Base-by-base conservation (phyloP, 1,140 invertebrate species). In the Ceratina japonica region DNA sequence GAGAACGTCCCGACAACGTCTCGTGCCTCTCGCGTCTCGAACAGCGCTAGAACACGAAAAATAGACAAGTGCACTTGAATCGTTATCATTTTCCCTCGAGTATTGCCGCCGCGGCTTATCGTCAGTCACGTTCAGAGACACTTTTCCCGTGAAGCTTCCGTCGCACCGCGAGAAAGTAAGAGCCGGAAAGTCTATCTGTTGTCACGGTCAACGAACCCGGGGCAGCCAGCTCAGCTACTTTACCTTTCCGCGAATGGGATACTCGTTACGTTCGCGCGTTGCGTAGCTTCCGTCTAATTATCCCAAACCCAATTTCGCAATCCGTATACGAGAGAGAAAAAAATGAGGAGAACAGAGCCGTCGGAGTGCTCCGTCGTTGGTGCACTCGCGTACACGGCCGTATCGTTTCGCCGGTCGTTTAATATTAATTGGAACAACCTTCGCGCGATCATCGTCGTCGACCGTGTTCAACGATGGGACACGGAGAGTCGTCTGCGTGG, bases 351-450 rank as follows among this genome's bases (percentile, higher is more conserved):
- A 63, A 37, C 4, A 59, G 20, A 10, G 22, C n/a, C 8, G 7
- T 15, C 18, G 1, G 20, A 7, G 1, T 20, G 20, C 20, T n/a
- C 87, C 87, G 87, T 81, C 64, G 69, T 69, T 71, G 73, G 4
- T 58, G 49, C 63, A 12, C 61, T 58, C 71, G 70, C 59, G 76
- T 52, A 49, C 88, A 84, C 72, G 62, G 20, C 63, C 44, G 49
- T 75, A 74, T 82, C 69, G 27, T 86, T 82, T 82, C 22, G 61
- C 77, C 77, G 65, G 37, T 64, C 79, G 71, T 85, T 89, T 88
- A 83, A 88, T 87, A 81, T 86, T 89, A 89, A 89, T 87, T 88
- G 84, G 83, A 87, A 87, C 81, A 89, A 88, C 87, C 87, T 88
- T 89, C 86, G 75, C 79, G 77, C 65, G 64, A 81, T 82, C 82